Base-by-base conservation (phyloP, 2,113 vertebrate species). In the Mohoua ochrocephala region DNA sequence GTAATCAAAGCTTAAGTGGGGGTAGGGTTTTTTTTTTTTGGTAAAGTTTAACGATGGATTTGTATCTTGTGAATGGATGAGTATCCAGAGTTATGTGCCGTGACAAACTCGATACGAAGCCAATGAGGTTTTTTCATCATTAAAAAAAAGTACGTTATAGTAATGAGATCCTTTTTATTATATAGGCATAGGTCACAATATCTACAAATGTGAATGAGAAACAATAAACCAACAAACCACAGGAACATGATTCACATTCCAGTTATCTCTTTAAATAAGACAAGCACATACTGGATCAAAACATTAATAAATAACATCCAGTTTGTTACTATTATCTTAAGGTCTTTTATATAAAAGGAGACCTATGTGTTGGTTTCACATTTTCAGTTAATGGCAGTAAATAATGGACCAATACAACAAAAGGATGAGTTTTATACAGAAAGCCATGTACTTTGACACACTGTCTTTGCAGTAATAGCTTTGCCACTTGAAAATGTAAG, bases 201-300 rank as follows among this genome's bases (percentile, higher is more conserved):
- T 98, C 97, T 98, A 98, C 98, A 99, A 98, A 98, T 96, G 97
- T 96, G 94, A 98, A 98, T 97, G 95, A 97, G 97, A 97, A 97
- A 98, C 97, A 97, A 91, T 96, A 96, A 98, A 97, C 95, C 96
- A 97, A 98, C 98, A 98, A 98, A 95, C 98, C 98, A 98, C 98
- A 96, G 98, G 98, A 98, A 98, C 97, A 97, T 98, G 97, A 97
- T 98, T 98, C 98, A 99, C 98, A 98, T 98, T 98, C 98, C 98
- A 99, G 91, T 97, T 96, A 97, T 94, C 93, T 97, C 91, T 98
- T 98, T 98, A 99, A 98, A 98, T 98, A 99, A 98, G 98, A 99
- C 98, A 97, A 98, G 99, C 99, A 99, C 98, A 98, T 97, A 99
- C 98, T 98, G 98, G 98, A 98, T 98, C 98, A 98, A 98, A 98